A percentile compares a stretch with the other conserved stretches of the same genome.
Evolutionary conservation across 1,140 invertebrate species (phyloP).

Genomic region (Procambarus clarkii): DNA sequence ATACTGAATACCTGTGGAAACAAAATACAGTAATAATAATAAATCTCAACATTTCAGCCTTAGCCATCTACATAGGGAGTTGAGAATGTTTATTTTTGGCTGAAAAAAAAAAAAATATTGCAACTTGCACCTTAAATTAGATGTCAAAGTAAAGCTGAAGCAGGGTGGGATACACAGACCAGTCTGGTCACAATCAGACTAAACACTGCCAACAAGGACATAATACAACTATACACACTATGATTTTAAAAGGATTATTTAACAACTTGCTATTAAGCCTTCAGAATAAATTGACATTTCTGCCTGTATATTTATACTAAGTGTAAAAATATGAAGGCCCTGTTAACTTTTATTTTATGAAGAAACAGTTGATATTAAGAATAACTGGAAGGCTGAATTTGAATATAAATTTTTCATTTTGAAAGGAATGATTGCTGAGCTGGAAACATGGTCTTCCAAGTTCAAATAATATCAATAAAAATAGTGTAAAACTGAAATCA

Average conservation of each 20-base stretch:
- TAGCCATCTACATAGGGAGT: no score
- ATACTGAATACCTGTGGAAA: not conserved
- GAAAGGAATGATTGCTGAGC: not conserved
- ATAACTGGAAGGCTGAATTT: not conserved
- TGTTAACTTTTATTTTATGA: not conserved
- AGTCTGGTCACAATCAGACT: not conserved
- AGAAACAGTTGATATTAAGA: not conserved
- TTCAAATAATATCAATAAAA: not conserved
- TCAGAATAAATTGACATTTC: not conserved
- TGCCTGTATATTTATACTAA: not conserved
- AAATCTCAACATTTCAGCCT: not conserved
- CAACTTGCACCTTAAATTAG: not conserved
- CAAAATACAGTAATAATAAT: not conserved
- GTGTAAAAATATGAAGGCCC: not conserved
- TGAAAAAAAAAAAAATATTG: no score
- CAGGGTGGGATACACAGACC: not conserved
- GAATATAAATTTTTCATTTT: not conserved
- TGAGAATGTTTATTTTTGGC: no score
- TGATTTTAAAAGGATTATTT: not conserved
- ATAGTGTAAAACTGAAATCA: no score
- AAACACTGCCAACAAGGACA: not conserved
- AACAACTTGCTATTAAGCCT: not conserved
- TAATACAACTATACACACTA: not conserved
- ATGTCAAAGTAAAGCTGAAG: slow-evolving; percentile 7
- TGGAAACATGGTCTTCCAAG: not conserved